A percentile compares a stretch with the other conserved stretches of the same genome.
Conservation (phyloP, 2,797 vertebrate genomes). For the Masticophis lateralis region DNA sequence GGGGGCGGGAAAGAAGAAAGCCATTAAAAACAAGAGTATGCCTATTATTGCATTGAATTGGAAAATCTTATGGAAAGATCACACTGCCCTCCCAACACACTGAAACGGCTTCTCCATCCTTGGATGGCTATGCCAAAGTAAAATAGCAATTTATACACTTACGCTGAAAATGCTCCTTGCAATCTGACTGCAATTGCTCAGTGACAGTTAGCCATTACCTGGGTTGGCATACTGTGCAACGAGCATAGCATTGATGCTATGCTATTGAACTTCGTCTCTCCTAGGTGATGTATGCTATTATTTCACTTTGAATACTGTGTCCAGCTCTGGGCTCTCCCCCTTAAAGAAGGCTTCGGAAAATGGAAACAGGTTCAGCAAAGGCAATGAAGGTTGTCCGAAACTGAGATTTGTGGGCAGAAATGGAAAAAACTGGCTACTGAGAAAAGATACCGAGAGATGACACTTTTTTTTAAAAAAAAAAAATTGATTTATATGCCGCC, state of each 20-base stretch:
- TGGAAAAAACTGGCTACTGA: background rate
- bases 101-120: background rate
- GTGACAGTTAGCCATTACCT: background rate
- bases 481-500: no score
- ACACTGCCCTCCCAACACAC: no score
- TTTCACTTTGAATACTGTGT: background rate
- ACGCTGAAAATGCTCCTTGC: background rate
- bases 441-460: background rate
- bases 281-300: background rate
- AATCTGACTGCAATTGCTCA: background rate
- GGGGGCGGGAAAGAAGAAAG: accelerated
- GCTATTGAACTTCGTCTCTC: background rate
- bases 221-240: background rate
- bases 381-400: background rate
- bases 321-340: background rate
- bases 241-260: background rate
- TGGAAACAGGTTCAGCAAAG: background rate
- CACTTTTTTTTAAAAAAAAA: no score
- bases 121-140: background rate
- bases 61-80: background rate
- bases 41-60: background rate
- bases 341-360: background rate
- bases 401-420: background rate
- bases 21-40: background rate
- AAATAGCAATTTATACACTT: background rate